Percentiles rank a stretch among this genome's conserved stretches.
Conservation (phyloP, 1,140 invertebrate species). For the Armadillidium nasatum region DNA sequence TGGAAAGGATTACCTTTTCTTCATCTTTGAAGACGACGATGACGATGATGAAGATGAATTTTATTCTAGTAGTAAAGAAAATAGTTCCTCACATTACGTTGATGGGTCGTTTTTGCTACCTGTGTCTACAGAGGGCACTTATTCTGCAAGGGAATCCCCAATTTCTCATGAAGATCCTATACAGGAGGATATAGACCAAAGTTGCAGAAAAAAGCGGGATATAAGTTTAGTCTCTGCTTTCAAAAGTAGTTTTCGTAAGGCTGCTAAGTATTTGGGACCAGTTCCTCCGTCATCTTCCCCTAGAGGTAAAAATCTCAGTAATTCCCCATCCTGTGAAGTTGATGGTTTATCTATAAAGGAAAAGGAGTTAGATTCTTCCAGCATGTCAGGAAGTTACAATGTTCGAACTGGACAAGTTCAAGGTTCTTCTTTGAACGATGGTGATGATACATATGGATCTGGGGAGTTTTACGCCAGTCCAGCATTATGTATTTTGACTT, state of each 20-base stretch:
- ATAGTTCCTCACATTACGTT: too few relatives aligned
- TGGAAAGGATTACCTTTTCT: conserved; percentile 33
- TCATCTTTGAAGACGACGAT: conserved; percentile 42
- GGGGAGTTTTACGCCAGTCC: conserved; percentile 40
- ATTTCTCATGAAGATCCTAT: not conserved
- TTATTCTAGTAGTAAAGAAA: too few relatives aligned
- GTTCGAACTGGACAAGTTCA: not conserved
- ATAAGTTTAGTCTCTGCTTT: conserved; percentile 33
- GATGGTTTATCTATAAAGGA: too few relatives aligned
- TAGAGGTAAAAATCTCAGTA: not conserved
- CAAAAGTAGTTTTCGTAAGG: conserved; percentile 41
- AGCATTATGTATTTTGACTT: conserved; percentile 36
- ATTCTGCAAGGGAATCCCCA: too few relatives aligned
- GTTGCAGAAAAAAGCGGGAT: not conserved
- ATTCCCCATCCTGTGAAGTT: too few relatives aligned
- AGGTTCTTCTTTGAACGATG: not conserved
- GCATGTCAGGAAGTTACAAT: not conserved
- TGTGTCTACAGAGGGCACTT: too few relatives aligned
- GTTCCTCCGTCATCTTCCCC: not conserved
- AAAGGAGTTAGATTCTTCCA: too few relatives aligned
- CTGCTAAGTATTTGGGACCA: conserved; percentile 37
- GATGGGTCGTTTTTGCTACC: too few relatives aligned
- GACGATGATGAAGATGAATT: conserved; percentile 26
- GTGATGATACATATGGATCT: conserved; percentile 28
- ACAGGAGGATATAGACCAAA: not conserved